Base-by-base conservation (phyloP, 2,888 invertebrate species). In the Drosophila paranaensis region DNA sequence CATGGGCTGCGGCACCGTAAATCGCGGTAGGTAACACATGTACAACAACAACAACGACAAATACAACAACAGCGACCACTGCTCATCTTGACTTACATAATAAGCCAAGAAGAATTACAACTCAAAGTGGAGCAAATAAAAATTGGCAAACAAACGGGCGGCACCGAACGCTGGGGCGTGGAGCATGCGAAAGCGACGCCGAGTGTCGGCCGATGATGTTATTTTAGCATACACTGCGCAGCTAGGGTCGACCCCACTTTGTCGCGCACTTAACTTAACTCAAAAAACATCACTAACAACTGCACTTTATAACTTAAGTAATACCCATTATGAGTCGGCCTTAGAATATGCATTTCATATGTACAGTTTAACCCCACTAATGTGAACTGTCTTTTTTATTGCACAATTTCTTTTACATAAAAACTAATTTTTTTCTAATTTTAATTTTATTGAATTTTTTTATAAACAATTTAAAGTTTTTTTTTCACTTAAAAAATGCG, bases 61-160 rank as follows among this genome's bases (percentile, higher is more conserved):
- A 53, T 51, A 51, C 64, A 46, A 55, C 55, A 74, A 51, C 61
- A 51, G 53, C 61, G 74, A 25, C 57, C 39, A 45, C 68, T 54
- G 56, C 62, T 63, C 35, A 10, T 53, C 42, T 60, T 58, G 53
- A 48, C 75, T 77, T 79, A 71, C 71, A 79, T 77, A 77, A 77
- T 79, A 58, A 50, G 71, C 56, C 71, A 46, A 74, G 79, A 77
- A 77, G 77, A 74, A 77, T 74, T 58, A 66, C 77, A 72, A 68
- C 60, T 51, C 77, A 79, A 82, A 82, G 69, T 75, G 53, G 71
- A 77, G 79, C 74, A 85, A 87, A 83, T 66, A 83, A 74, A 81
- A 81, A 81, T 83, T 73, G 71, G 79, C 84, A 89, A 87, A 83
- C 67, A 79, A 45, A 39, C 66, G 48, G 57, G 60, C 58, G 70